These are phyloP conservation scores for Parthenolecanium corni DNA, from an alignment of 2,888 invertebrate species.

Conservation along the genomic window DNA sequence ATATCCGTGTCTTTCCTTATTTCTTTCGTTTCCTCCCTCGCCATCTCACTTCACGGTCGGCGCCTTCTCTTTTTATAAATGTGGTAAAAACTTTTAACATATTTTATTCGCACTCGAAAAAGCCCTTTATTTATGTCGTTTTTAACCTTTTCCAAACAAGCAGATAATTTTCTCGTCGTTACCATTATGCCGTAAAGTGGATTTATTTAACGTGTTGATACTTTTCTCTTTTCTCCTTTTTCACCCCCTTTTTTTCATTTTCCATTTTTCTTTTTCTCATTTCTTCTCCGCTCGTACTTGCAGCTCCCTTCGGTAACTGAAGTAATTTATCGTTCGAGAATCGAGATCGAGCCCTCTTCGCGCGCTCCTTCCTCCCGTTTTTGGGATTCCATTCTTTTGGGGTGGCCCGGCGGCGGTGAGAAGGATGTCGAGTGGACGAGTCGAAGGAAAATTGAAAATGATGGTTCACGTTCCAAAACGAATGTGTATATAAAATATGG, in stretches of 20 bases:
- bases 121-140: constrained; percentile 25
- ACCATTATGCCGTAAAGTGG: too few relatives aligned
- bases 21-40: constrained; percentile 1
- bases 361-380: not conserved
- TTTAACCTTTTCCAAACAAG: constrained; percentile 14
- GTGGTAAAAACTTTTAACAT: constrained; percentile 26
- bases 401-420: too few relatives aligned
- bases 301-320: too few relatives aligned
- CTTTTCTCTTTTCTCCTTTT: not conserved
- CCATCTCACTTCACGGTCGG: too few relatives aligned
- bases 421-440: too few relatives aligned
- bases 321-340: not conserved
- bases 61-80: constrained; percentile 23
- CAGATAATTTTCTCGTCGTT: constrained; percentile 4
- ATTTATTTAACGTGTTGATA: constrained; percentile 15
- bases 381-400: not conserved
- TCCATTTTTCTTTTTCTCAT: not conserved
- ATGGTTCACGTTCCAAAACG: too few relatives aligned
- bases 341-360: not conserved
- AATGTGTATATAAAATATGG: too few relatives aligned
- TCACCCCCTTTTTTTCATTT: not conserved
- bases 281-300: not conserved
- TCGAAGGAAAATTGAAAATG: too few relatives aligned
- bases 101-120: constrained; percentile 22
- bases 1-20: constrained; percentile 27